phyloP scores from a whole-genome alignment of 2,113 vertebrate genomes.

The Platanista minor region DNA sequence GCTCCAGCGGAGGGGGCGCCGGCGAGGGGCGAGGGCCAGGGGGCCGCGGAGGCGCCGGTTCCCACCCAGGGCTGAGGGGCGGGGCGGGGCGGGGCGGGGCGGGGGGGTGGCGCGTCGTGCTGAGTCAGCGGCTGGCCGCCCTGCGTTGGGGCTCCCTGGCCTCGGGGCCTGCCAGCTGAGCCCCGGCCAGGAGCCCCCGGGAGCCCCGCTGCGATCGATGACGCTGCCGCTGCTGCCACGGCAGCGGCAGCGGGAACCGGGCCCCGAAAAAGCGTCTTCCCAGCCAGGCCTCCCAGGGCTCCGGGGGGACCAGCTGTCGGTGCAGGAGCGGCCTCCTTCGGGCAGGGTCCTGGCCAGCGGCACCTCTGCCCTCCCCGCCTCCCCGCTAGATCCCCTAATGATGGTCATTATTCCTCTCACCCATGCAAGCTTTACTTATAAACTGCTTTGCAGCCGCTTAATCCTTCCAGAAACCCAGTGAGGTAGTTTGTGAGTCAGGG shows the following conservation, averaged over 20 bases:
- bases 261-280: constrained; percentile 79
- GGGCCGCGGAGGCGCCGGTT: constrained; percentile 26
- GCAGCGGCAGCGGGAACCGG: constrained; percentile 69
- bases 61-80: constrained; percentile 85
- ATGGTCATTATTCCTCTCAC: background rate
- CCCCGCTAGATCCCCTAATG: background rate
- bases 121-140: constrained; percentile 90
- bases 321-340: constrained; percentile 26
- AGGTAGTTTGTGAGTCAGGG: background rate
- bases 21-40: constrained; percentile 81
- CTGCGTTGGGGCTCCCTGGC: constrained; percentile 88
- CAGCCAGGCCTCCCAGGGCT: constrained; percentile 59
- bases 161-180: constrained; percentile 87
- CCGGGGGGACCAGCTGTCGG: background rate
- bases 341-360: constrained; percentile 4
- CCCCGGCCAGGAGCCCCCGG: constrained; percentile 85
- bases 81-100: constrained; percentile 90
- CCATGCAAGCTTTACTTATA: background rate
- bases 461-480: background rate
- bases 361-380: background rate
- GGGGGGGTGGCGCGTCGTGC: constrained; percentile 88
- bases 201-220: constrained; percentile 82
- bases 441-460: background rate
- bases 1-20: constrained; percentile 69
- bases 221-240: constrained; percentile 70